A percentile compares a stretch with the other conserved stretches of the same genome.
These are phyloP conservation scores for Beroe forskalii DNA, from an alignment of 37 sponge, comb jelly and placozoan genomes.

Conservation along the genomic window DNA sequence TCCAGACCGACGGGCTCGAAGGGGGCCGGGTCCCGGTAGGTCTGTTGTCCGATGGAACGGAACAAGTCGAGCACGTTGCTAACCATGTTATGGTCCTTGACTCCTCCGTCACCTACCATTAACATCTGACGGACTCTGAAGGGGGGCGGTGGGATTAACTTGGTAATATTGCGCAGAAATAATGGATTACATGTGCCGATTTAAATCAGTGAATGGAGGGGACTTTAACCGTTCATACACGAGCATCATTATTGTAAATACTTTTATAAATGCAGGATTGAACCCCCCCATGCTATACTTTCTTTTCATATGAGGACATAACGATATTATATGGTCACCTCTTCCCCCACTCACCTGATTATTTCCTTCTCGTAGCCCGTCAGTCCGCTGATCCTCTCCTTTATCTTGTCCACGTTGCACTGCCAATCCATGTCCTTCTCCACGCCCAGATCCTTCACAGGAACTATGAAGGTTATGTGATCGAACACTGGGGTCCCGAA, in stretches of 20 bases:
- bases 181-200: too few species aligned
- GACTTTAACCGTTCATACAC: too few species aligned
- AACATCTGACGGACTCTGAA: background rate
- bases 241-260: too few species aligned
- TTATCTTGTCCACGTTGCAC: background rate
- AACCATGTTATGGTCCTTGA: slow-evolving; percentile 46
- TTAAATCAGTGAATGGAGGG: too few species aligned
- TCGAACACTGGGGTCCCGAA: slow-evolving; percentile 27
- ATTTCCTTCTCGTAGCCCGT: slow-evolving; percentile 26
- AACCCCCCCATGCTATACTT: too few species aligned
- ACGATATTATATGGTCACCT: too few species aligned
- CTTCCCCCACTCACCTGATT: background rate
- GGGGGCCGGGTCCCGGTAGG: slow-evolving; percentile 52
- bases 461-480: slow-evolving; percentile 40
- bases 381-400: background rate
- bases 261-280: too few species aligned
- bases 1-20: slow-evolving; percentile 39
- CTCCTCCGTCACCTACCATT: slow-evolving; percentile 18
- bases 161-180: too few species aligned
- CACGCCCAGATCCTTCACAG: background rate
- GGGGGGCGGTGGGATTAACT: too few species aligned
- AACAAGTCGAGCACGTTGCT: slow-evolving; percentile 33
- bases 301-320: too few species aligned
- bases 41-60: slow-evolving; percentile 27
- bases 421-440: background rate